Base-by-base conservation (phyloP, 2,797 vertebrate species). In the Pseudochaenichthys georgianus region DNA sequence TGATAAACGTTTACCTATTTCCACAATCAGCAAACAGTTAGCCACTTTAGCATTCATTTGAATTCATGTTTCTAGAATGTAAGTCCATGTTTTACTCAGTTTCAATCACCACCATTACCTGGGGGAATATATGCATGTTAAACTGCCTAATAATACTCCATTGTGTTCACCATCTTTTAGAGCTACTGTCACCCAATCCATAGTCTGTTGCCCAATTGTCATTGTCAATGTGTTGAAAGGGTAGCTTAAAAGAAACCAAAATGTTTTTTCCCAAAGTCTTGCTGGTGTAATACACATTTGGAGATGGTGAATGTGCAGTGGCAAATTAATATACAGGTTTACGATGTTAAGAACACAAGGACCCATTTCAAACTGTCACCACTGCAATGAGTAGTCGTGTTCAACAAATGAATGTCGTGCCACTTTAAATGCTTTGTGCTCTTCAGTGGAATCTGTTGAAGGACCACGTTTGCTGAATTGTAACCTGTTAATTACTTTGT, bases 401-500 rank as follows among this genome's bases (percentile, higher is more conserved):
- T 47, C 9, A 31, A 28, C 64, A 75, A 55, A 70, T 78, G 71
- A 70, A 13, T 70, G 67, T 47, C 79, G 81, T 59, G 71, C 17
- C 74, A 68, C 77, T 81, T 79, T 64, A 68, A 21, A 68, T 57
- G 46, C 60, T 74, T 67, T 4, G 19, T 23, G 41, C 48, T 76
- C 82, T 80, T 79, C 62, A 41, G 41, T 66, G 66, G 69, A 70
- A 51, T 86, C 76, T 62, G 38, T 82, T 73, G 61, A 66, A 78
- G 67, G 71, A 77, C 79, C 63, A 46, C 13, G 58, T 72, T 52
- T 5, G 13, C 28, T 73, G 76, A 87, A 80, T 72, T 23, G 66
- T 77, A 75, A 84, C 78, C 77, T 72, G 78, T 65, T 87, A 86
- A 89, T 91, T 87, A 90, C 76, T 59, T 71, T 58, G 77, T 55